Percentiles rank a stretch among this genome's conserved stretches.
Evolutionary conservation across 2,113 vertebrate genomes (phyloP).

Genomic region (Gracilinanus agilis): DNA sequence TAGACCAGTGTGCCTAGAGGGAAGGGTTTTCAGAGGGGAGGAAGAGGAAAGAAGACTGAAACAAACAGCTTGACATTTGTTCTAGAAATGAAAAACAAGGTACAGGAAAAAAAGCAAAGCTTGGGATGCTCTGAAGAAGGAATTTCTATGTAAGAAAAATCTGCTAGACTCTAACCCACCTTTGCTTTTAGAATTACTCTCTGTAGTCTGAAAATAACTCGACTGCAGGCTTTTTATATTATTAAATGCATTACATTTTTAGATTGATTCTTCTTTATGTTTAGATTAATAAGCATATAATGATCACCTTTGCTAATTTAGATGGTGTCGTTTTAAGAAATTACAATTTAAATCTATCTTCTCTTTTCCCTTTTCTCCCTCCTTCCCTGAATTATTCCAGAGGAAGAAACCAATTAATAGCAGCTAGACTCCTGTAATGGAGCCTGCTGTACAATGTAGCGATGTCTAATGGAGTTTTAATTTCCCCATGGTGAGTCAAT

Average conservation of each 20-base stretch:
- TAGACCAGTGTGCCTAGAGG: fast-evolving
- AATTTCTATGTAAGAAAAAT: slow-evolving; percentile 65
- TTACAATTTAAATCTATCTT: slow-evolving; percentile 73
- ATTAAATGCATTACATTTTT: slow-evolving; percentile 64
- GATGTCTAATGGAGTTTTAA: slow-evolving; percentile 87
- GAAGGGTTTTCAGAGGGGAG: neutral
- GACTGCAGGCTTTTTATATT: slow-evolving; percentile 42
- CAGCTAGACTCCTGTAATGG: slow-evolving; percentile 70
- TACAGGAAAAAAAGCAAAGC: neutral
- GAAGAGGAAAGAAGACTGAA: neutral
- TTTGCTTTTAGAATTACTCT: slow-evolving; percentile 16
- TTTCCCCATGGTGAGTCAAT: slow-evolving; percentile 85
- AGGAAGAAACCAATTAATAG: slow-evolving; percentile 86
- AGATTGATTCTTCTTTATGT: slow-evolving; percentile 66
- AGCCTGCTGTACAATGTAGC: slow-evolving; percentile 77
- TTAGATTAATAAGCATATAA: slow-evolving; percentile 78
- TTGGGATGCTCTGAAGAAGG: neutral
- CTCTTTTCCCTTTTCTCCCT: slow-evolving; percentile 64
- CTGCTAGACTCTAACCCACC: slow-evolving; percentile 43
- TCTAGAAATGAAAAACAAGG: neutral
- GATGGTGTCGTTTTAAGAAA: slow-evolving; percentile 80
- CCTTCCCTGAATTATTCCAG: slow-evolving; percentile 79
- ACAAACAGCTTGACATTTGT: neutral
- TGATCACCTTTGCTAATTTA: slow-evolving; percentile 82
- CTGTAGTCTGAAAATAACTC: slow-evolving; percentile 65